Percentiles rank a stretch among this genome's conserved stretches.
These are phyloP conservation scores for Pantherophis vulpinus DNA, from an alignment of 2,797 vertebrate species.

Conservation along the genomic window DNA sequence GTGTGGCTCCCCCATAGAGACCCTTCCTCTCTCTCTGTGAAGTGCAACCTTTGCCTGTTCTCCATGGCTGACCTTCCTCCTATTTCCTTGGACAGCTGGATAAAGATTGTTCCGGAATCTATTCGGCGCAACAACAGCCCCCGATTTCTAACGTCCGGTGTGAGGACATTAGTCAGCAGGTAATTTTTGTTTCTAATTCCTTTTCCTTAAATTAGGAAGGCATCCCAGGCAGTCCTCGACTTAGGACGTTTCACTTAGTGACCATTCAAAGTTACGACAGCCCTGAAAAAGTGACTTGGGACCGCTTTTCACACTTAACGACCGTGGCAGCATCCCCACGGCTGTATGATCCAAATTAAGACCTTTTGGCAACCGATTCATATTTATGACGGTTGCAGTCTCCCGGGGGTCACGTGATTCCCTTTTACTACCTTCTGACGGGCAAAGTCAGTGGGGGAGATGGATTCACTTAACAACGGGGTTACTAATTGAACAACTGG, in stretches of 20 bases:
- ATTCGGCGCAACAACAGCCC: not conserved
- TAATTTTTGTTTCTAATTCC: not conserved
- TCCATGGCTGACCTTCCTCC: not conserved
- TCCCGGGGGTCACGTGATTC: not conserved
- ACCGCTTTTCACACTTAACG: no score
- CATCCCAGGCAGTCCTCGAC: not conserved
- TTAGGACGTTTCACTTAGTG: not conserved
- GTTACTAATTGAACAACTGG: no score
- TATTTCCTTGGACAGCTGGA: not conserved
- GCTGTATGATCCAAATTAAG: accelerated
- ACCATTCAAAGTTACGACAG: not conserved
- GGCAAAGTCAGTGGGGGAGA: no score
- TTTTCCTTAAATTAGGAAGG: not conserved
- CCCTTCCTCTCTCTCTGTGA: not conserved
- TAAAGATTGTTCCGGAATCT: not conserved
- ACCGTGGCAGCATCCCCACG: no score
- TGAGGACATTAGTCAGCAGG: not conserved
- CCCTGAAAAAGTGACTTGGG: no score
- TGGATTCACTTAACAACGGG: no score
- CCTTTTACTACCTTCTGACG: no score
- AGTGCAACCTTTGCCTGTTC: not conserved
- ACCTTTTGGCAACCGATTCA: accelerated
- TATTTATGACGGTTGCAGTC: accelerated
- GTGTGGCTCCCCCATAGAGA: no score
- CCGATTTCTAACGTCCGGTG: not conserved